Evolutionary conservation across 2,797 vertebrate genomes (phyloP).

Genomic region (Pangasius sanitwongsei): DNA sequence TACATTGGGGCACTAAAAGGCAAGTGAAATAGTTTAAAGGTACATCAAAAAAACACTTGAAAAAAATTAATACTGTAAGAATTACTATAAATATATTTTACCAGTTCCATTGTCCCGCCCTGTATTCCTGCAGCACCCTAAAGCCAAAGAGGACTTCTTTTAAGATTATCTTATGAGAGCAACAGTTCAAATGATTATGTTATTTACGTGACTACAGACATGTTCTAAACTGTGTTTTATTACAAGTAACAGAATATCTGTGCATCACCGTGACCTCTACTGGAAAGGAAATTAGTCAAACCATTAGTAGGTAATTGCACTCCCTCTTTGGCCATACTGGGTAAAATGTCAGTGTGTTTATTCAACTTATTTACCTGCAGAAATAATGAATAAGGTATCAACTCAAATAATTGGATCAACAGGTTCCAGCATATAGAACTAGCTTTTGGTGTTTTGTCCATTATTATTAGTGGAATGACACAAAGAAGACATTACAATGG

Average conservation of each 20-base stretch:
- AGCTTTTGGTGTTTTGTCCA: background rate
- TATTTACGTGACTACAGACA: background rate
- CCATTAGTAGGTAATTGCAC: background rate
- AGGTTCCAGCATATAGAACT: background rate
- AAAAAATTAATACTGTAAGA: background rate
- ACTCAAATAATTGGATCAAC: background rate
- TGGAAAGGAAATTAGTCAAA: background rate
- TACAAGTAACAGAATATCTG: background rate
- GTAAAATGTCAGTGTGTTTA: background rate
- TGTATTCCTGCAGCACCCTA: conserved; percentile 78
- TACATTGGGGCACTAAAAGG: conserved; percentile 87
- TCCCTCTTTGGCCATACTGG: background rate
- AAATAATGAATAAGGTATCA: background rate
- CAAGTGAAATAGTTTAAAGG: conserved; percentile 27
- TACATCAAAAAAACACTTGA: background rate
- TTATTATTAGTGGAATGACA: background rate
- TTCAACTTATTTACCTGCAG: background rate
- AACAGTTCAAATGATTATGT: background rate
- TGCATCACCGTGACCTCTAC: background rate
- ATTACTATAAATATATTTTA: conserved; percentile 56
- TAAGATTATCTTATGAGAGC: background rate
- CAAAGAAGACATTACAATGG: background rate
- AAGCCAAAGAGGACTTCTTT: conserved; percentile 20
- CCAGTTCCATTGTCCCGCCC: conserved; percentile 72
- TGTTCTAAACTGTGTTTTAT: background rate